These are phyloP conservation scores for Arenicola marina DNA, from an alignment of 2,888 invertebrate genomes.

Conservation along the genomic window DNA sequence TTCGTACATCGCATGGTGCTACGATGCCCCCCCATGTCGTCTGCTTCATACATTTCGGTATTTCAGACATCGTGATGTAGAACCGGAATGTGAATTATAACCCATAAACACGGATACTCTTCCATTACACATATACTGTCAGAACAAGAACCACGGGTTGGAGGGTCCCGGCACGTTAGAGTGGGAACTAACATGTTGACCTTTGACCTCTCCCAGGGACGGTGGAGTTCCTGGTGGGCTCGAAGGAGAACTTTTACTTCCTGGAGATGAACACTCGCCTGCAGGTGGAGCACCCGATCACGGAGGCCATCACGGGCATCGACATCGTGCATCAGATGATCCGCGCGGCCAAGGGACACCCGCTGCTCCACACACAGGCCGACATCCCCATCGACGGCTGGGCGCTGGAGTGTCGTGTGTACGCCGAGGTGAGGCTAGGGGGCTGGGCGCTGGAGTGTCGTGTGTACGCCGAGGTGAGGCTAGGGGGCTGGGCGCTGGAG, in stretches of 20 bases:
- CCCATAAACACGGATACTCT: no score
- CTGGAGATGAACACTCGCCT: conserved; percentile 74
- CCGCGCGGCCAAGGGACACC: conserved; percentile 68
- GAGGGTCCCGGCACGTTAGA: no score
- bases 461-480: no score
- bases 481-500: no score
- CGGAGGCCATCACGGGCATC: conserved; percentile 71
- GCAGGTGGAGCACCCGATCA: conserved; percentile 73
- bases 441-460: no score
- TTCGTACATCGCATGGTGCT: no score
- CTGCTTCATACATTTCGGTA: no score
- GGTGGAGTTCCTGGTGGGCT: conserved; percentile 71
- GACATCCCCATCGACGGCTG: conserved; percentile 69
- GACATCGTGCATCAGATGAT: conserved; percentile 75
- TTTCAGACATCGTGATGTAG: no score
- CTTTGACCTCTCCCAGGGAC: conserved; percentile 65
- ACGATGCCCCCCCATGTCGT: no score
- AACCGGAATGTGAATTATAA: no score
- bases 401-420: conserved; percentile 72
- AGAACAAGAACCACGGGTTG: no score
- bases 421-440: conserved; percentile 68
- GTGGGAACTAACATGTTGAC: background rate
- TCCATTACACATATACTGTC: no score
- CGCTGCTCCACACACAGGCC: conserved; percentile 65
- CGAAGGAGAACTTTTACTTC: conserved; percentile 70